Percentiles rank a stretch among this genome's conserved stretches.
Conservation (phyloP, 2,797 vertebrate genomes). For the Xiphophorus birchmanni region DNA sequence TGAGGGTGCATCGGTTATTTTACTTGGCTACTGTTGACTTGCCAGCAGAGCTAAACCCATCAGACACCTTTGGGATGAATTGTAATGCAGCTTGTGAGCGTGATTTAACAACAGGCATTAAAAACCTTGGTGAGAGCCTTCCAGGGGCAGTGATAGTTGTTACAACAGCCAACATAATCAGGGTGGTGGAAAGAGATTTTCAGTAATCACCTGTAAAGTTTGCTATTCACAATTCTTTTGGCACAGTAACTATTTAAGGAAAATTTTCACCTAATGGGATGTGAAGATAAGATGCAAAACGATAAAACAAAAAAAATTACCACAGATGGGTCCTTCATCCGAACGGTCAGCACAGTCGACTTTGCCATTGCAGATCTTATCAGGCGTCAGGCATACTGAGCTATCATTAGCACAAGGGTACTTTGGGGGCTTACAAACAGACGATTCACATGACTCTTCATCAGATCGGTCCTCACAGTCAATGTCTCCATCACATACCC, state of each 20-base stretch:
- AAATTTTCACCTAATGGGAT: neutral
- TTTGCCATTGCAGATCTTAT: conserved; percentile 95
- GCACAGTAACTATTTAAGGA: neutral
- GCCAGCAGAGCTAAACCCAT: conserved; percentile 9
- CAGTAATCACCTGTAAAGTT: neutral
- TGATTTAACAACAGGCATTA: conserved; percentile 4
- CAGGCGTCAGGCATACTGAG: conserved; percentile 91
- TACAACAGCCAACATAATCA: neutral
- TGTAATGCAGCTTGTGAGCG: neutral
- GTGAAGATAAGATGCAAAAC: neutral
- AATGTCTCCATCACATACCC: conserved; percentile 98
- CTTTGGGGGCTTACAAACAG: conserved; percentile 93
- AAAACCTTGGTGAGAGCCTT: neutral
- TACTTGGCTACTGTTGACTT: neutral
- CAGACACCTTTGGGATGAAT: conserved; percentile 18
- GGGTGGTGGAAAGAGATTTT: neutral
- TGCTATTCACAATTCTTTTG: neutral
- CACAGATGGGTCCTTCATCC: conserved; percentile 94
- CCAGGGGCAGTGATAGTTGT: neutral
- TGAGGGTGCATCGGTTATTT: neutral
- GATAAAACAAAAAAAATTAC: conserved; percentile 71
- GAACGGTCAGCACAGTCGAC: conserved; percentile 94
- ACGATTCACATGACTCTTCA: conserved; percentile 92
- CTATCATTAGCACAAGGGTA: conserved; percentile 95
- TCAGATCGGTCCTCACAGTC: conserved; percentile 98